Evolutionary conservation across 1,140 invertebrate species (phyloP), one percentile per base, ranked within the genome.

Genomic region (Heliconius hewitsoni): DNA sequence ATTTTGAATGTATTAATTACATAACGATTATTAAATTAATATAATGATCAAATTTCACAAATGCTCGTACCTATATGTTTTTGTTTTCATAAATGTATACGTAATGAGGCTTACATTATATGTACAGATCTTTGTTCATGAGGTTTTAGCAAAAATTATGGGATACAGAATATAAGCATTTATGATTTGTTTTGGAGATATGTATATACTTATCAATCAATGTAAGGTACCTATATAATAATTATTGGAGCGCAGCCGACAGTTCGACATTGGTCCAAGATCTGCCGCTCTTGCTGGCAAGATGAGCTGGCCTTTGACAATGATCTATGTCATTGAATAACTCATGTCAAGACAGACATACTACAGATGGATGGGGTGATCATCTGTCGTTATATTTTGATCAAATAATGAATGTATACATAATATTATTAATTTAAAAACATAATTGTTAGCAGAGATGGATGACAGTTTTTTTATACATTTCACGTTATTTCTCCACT

Each of bases 281-380:
- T 55, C 57, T 80, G 82, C 83, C 81, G 60, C 27, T 66, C 60
- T 30, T 72, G 81, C 86, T 92, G 89, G 87, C 90, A 92, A 85
- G 87, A 87, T 82, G 83, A 79, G 80, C 82, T 82, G 77, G 81
- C 79, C 73, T 83, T 81, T 88, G 89, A 90, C 90, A 88, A 84
- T 91, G 90, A 91, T 91, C 85, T 87, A 91, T 87, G 85, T 82
- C 81, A 78, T 74, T 77, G 77, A 84, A 89, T 90, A 88, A 89
- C 86, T 87, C 79, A 84, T 79, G 79, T 85, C 83, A 78, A 84
- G 84, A 85, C 82, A 86, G 83, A 50, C 77, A 79, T 79, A 71
- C 71, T 71, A 82, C 77, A 72, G 83, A 81, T 71, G 55, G 42
- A 77, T 76, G 60, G 57, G 19, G 34, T 37, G 37, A 19, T 66